phyloP scores from a whole-genome alignment of 1,140 invertebrate genomes.

The Ceratosolen fusciceps region DNA sequence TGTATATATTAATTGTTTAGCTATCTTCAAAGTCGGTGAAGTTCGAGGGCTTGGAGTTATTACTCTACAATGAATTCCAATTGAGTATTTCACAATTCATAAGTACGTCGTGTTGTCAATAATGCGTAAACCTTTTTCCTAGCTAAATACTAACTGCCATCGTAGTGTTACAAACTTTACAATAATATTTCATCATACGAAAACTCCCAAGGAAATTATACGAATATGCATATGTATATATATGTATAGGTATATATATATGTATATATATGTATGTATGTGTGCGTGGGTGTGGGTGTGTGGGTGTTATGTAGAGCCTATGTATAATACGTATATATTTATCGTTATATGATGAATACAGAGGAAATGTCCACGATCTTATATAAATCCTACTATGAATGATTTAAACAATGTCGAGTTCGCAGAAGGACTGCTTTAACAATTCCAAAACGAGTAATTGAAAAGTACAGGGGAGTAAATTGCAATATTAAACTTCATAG shows the following conservation, averaged over 20 bases:
- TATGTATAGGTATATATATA: no score
- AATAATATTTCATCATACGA: slow-evolving; percentile 34
- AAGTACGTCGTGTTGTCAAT: slow-evolving; percentile 11
- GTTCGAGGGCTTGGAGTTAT: slow-evolving; percentile 31
- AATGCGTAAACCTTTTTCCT: slow-evolving; percentile 42
- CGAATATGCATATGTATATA: no score
- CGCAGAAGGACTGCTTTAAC: no score
- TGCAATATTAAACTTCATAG: no score
- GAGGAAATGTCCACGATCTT: slow-evolving; percentile 25
- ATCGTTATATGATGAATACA: slow-evolving; percentile 35
- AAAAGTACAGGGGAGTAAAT: no score
- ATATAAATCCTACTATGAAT: background rate
- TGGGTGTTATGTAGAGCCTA: no score
- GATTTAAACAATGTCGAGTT: background rate
- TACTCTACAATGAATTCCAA: slow-evolving; percentile 32
- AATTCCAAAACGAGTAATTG: no score
- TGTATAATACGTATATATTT: slow-evolving; percentile 3
- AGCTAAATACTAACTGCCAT: slow-evolving; percentile 40
- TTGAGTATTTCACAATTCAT: slow-evolving; percentile 46
- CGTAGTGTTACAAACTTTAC: slow-evolving; percentile 46
- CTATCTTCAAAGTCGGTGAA: slow-evolving; percentile 34
- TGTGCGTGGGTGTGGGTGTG: no score
- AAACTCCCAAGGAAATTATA: no score
- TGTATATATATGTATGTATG: no score
- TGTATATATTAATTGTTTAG: slow-evolving; percentile 23